Evolutionary conservation across 2,113 vertebrate species (phyloP), one percentile per base, ranked within the genome.

Genomic region (Natator depressus): DNA sequence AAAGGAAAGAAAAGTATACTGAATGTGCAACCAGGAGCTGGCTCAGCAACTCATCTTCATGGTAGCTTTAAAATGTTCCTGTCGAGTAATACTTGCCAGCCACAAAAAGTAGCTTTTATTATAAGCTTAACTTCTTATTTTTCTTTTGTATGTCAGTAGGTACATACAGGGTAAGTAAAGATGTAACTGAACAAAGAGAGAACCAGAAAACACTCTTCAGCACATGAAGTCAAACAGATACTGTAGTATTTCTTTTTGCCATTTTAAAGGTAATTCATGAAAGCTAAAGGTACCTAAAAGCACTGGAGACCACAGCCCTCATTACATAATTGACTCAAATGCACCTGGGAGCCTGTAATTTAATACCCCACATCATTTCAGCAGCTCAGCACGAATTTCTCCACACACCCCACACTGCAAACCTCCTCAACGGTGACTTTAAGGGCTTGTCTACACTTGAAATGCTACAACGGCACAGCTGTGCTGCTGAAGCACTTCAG

Each of bases 1-100:
- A 95, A 92, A 96, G 3, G 1, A 75, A 88, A 95, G 90, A 7
- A 24, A 76, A 62, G 27, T 3, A 62, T 46, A 27, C 42, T 78
- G 11, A 14, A 14, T 38, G 38, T 85, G 65, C 49, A 47, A 80
- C n/a, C 27, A n/a, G 54, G 57, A 65, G 29, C 17, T 86, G 78
- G 86, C 51, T 95, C 42, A 95, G 87, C 89, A 93, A 88, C 81
- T 94, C 82, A 96, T 92, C 76, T 90, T 96, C 51, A 83, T 35
- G 91, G n/a, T 53, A 95, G 47, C 49, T 57, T 85, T 91, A 81
- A 95, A 62, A 83, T 57, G 72, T 1, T 1, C 38, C 89, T 88
- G 87, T 78, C 72, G 87, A 75, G 93, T 94, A 86, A 85, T 88
- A 78, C 69, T 94, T 91, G 46, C 82, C 72, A 92, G 83, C 85